Base-by-base conservation (phyloP, 2,113 vertebrate species). In the Hippocampus barbouri region DNA sequence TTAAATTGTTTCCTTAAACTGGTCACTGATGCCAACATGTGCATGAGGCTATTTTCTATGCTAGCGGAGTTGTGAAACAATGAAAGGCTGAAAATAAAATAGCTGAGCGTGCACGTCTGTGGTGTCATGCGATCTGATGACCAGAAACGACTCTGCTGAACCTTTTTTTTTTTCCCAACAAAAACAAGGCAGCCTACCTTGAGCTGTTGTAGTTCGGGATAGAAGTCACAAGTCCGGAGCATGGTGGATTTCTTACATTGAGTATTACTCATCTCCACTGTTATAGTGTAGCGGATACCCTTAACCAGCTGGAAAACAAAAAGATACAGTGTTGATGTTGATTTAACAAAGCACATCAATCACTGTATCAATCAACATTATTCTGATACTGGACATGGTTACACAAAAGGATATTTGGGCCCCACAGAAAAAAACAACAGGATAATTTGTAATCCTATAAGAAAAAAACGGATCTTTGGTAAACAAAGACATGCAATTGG, bases 221-320 rank as follows among this genome's bases (percentile, higher is more conserved):
- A 89, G 51, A 93, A 82, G 49, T 86, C 88, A 83, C 93, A 93
- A 53, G 80, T 79, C 40, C 30, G 70, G 41, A 81, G 62, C 74
- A 79, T 80, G 54, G 75, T 4, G 11, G 89, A 79, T 81, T 95
- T 95, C 76, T 91, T 91, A 54, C 94, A 95, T 21, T 89, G 81
- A 0, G 94, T 95, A 83, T 89, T 93, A 40, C 91, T 92, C 73
- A 94, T 82, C 65, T 94, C 93, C 73, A 92, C 71, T 0, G 89
- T 92, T 69, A 96, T 86, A 60, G 81, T 91, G 89, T 94, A 95
- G 54, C 90, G 92, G 56, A 94, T n/a, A 1, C 94, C 94, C 12
- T 94, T 92, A 40, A 94, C 93, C 79, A 95, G 72, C 95, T 96
- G 84, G 2, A 83, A 80, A 68, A 81, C 0, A 68, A 30, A 75